phyloP scores from a whole-genome alignment of 2,113 vertebrate genomes.

The Otolemur garnettii region DNA sequence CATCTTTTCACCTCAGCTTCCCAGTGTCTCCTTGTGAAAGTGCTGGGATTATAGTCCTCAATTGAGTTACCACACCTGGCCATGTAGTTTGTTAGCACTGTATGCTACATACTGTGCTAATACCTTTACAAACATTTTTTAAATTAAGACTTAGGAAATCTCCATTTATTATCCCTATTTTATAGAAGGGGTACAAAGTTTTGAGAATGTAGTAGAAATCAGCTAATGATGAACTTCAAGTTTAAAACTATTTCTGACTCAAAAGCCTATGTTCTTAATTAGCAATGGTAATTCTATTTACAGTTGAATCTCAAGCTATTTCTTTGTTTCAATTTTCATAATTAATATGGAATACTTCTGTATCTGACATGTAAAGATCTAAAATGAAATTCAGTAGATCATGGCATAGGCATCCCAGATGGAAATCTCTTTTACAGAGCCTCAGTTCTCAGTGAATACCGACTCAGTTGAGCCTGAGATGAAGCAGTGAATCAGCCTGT shows the following conservation, averaged over 20 bases:
- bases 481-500: constrained; percentile 71
- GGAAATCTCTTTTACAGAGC: constrained; percentile 9
- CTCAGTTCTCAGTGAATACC: neutral
- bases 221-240: constrained; percentile 40
- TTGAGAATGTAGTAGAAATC: constrained; percentile 36
- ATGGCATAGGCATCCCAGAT: neutral
- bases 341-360: constrained; percentile 33
- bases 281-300: neutral
- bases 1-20: too few relatives aligned
- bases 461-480: constrained; percentile 71
- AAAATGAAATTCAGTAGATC: constrained; percentile 41
- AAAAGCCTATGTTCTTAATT: constrained; percentile 6
- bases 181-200: constrained; percentile 1
- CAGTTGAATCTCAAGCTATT: neutral
- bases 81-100: neutral
- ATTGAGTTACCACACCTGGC: too few relatives aligned
- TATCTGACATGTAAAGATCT: constrained; percentile 52
- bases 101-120: neutral
- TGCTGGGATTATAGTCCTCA: too few relatives aligned
- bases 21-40: too few relatives aligned
- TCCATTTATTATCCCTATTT: constrained; percentile 2
- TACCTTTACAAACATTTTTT: constrained; percentile 13
- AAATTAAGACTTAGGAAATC: constrained; percentile 11
- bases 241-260: constrained; percentile 49
- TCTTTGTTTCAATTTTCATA: constrained; percentile 39